Evolutionary conservation across 64 coral and sea anemone genomes (phyloP).

Genomic region (Montipora foliosa): DNA sequence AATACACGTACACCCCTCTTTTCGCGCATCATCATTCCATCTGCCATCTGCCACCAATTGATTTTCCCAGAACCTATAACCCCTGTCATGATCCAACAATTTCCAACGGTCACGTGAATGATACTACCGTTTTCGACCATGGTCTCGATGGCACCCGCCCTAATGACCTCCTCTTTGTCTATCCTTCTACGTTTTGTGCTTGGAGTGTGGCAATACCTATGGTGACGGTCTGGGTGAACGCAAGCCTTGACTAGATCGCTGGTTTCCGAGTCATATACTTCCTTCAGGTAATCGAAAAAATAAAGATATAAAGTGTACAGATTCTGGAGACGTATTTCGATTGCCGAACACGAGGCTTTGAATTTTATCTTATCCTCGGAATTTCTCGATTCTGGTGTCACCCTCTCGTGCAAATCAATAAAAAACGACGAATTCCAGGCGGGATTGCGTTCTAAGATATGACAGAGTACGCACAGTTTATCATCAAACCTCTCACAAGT

Average conservation of each 20-base stretch:
- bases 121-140: not conserved
- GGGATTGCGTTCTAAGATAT: not conserved
- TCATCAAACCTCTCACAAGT: not conserved
- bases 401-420: not conserved
- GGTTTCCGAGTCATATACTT: not conserved
- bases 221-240: not conserved
- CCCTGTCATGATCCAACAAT: slow-evolving; percentile 2
- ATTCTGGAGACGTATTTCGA: not conserved
- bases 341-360: not conserved
- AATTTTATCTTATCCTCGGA: not conserved
- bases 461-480: not conserved
- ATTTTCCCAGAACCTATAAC: not conserved
- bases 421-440: not conserved
- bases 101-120: not conserved
- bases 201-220: not conserved
- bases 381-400: not conserved
- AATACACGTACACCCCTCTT: not conserved
- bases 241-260: not conserved
- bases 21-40: not conserved
- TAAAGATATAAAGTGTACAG: not conserved
- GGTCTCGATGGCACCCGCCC: not conserved
- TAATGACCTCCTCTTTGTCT: not conserved
- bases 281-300: not conserved
- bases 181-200: not conserved
- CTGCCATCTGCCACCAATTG: not conserved